A percentile compares a stretch with the other conserved stretches of the same genome.
phyloP scores from a whole-genome alignment of 1,140 invertebrate species.

The Ganaspis sp. region DNA sequence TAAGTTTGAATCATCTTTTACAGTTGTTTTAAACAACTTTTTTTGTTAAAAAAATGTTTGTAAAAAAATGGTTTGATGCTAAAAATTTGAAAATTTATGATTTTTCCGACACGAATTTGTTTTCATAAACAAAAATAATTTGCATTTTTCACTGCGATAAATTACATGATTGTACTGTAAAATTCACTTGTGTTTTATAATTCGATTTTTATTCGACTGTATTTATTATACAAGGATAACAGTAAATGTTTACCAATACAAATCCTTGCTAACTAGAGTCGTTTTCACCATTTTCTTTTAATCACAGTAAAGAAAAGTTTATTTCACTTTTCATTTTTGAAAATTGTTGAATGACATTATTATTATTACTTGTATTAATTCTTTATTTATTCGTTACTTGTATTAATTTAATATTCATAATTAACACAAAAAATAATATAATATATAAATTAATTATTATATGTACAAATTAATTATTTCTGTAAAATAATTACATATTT shows the following conservation, averaged over 20 bases:
- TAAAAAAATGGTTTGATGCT: too few species aligned
- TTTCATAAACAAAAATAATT: background rate
- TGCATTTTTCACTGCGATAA: background rate
- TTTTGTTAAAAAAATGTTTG: too few species aligned
- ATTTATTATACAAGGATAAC: constrained; percentile 6
- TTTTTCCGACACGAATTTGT: background rate
- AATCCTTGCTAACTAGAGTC: background rate
- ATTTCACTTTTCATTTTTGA: background rate
- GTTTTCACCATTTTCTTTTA: background rate
- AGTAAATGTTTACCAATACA: background rate
- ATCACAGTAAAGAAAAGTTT: background rate
- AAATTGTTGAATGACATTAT: too few species aligned
- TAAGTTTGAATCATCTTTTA: too few species aligned
- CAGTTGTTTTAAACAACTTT: too few species aligned
- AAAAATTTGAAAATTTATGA: background rate
- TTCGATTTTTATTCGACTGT: background rate
- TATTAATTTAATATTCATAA: too few species aligned
- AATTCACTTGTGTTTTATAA: constrained; percentile 2
- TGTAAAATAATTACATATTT: too few species aligned
- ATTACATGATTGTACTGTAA: background rate
- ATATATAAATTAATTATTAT: too few species aligned
- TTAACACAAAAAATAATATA: too few species aligned
- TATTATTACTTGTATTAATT: too few species aligned
- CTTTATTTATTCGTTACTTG: too few species aligned
- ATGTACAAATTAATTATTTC: too few species aligned